phyloP scores from a whole-genome alignment of 2,797 vertebrate species.

The Anguilla obscura region DNA sequence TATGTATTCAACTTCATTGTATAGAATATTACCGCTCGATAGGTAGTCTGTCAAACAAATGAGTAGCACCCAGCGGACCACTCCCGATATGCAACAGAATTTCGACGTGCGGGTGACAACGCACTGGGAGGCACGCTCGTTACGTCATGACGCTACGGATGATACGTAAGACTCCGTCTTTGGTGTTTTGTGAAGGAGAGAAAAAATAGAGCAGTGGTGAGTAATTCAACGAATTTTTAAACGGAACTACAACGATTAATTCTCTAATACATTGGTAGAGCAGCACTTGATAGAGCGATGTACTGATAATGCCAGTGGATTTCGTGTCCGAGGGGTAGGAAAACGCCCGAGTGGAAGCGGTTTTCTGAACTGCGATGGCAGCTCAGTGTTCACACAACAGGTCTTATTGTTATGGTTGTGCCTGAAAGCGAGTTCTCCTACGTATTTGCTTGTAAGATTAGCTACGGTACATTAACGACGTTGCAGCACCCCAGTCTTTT shows the following conservation, averaged over 20 bases:
- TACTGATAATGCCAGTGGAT: too few species aligned
- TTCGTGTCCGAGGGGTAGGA: not conserved
- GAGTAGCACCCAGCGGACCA: not conserved
- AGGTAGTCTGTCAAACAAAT: not conserved
- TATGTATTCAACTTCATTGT: not conserved
- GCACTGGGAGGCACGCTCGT: not conserved
- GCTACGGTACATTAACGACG: not conserved
- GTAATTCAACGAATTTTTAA: conserved; percentile 7
- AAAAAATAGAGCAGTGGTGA: conserved; percentile 30
- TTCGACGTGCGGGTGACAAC: not conserved
- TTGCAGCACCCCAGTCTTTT: not conserved
- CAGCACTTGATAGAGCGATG: not conserved
- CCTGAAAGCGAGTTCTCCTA: not conserved
- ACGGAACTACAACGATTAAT: not conserved
- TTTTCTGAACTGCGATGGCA: conserved; percentile 15
- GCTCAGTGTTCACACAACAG: conserved; percentile 18
- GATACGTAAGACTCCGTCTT: conserved; percentile 27
- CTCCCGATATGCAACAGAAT: not conserved
- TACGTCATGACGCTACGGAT: conserved; percentile 26
- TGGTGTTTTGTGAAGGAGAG: conserved; percentile 28
- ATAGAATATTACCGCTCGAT: not conserved
- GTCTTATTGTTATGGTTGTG: conserved; percentile 24
- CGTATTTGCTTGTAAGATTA: not conserved
- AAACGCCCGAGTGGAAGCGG: conserved; percentile 2
- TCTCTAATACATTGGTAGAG: not conserved